These are phyloP conservation scores for Aphelenchoides besseyi DNA, from an alignment of 1,140 invertebrate genomes.

Conservation along the genomic window DNA sequence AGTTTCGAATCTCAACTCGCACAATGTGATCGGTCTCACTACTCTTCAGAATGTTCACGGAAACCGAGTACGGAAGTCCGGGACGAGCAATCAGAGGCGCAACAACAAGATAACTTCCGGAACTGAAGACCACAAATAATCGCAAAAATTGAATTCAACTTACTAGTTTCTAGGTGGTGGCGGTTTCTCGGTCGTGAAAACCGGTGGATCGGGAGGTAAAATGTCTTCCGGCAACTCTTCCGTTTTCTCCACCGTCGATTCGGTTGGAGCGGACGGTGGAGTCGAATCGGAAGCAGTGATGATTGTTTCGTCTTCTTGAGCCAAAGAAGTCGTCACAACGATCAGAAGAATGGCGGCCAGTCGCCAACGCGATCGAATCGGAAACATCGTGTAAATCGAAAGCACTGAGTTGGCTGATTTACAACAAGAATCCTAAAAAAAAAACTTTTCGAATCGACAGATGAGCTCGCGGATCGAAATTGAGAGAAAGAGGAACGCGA, in stretches of 20 bases:
- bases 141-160: too few species aligned
- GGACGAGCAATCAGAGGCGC: constrained; percentile 59
- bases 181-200: background rate
- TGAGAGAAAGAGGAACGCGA: too few species aligned
- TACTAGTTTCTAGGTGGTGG: constrained; percentile 5
- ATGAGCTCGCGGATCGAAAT: too few species aligned
- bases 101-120: constrained; percentile 56
- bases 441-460: too few species aligned
- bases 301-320: constrained; percentile 10
- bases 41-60: constrained; percentile 59
- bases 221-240: background rate
- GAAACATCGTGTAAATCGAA: too few species aligned
- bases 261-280: background rate
- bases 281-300: background rate
- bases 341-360: background rate
- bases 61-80: constrained; percentile 60
- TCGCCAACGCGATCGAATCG: too few species aligned
- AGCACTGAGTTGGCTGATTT: too few species aligned
- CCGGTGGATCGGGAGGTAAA: background rate
- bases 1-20: constrained; percentile 56
- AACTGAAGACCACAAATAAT: too few species aligned
- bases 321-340: background rate
- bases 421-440: too few species aligned
- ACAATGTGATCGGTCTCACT: constrained; percentile 60
- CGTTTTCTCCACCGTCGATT: background rate